Conservation (phyloP, 2,888 invertebrate species). For the Aphodius sticticus region DNA sequence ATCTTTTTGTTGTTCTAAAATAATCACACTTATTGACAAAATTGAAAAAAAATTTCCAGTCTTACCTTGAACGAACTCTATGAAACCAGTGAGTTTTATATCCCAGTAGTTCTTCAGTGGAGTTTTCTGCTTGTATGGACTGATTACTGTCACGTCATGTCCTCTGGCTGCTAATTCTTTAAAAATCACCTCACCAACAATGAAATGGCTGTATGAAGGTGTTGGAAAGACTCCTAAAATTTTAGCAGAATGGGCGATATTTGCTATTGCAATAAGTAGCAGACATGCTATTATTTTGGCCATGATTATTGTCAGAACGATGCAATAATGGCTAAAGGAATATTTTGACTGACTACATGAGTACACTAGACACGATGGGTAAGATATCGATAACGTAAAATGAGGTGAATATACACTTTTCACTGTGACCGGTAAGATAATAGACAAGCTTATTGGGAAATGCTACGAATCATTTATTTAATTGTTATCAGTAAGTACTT, state of each 20-base stretch:
- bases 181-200: slow-evolving; percentile 44
- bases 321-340: background rate
- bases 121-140: slow-evolving; percentile 49
- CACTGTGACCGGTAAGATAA: background rate
- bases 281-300: background rate
- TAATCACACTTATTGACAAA: background rate
- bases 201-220: slow-evolving; percentile 46
- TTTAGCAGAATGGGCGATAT: slow-evolving; percentile 12
- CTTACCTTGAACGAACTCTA: slow-evolving; percentile 20
- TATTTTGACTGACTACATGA: background rate
- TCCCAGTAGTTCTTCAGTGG: slow-evolving; percentile 56
- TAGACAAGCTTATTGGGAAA: background rate
- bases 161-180: slow-evolving; percentile 52
- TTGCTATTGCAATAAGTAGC: background rate
- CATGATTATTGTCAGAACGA: background rate
- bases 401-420: background rate
- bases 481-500: background rate
- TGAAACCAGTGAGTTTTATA: slow-evolving; percentile 45
- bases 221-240: slow-evolving; percentile 49
- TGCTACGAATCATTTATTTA: background rate
- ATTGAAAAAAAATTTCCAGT: background rate
- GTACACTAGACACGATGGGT: background rate
- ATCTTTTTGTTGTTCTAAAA: slow-evolving; percentile 12
- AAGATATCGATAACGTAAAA: background rate
- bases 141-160: slow-evolving; percentile 56